A percentile compares a stretch with the other conserved stretches of the same genome.
Evolutionary conservation across 2,113 vertebrate species (phyloP).

Genomic region (Esox niger): DNA sequence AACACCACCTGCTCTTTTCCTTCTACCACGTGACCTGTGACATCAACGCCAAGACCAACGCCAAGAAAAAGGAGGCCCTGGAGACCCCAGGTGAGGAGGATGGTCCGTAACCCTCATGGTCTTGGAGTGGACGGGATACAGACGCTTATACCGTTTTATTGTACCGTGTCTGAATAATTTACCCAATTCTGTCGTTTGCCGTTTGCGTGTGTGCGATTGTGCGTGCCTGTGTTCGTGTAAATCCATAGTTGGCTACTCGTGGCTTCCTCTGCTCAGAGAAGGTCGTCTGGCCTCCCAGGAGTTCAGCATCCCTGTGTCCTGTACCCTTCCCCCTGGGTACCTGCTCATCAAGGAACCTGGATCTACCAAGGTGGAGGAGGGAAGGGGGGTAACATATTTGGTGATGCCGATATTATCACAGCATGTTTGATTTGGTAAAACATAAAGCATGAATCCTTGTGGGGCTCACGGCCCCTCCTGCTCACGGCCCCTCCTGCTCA

Average conservation of each 20-base stretch:
- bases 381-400: not conserved
- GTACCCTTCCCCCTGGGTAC: slow-evolving; percentile 84
- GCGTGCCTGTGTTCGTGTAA: slow-evolving; percentile 8
- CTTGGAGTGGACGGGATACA: too few relatives aligned
- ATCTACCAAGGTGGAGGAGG: slow-evolving; percentile 54
- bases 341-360: slow-evolving; percentile 84
- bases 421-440: not conserved
- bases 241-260: slow-evolving; percentile 87
- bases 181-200: too few relatives aligned
- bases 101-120: too few relatives aligned
- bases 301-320: slow-evolving; percentile 84
- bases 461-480: not conserved
- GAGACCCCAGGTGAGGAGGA: slow-evolving; percentile 84
- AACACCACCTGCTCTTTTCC: slow-evolving; percentile 96
- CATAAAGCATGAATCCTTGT: not conserved
- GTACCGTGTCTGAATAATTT: too few relatives aligned
- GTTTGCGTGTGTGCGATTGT: not conserved
- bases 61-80: slow-evolving; percentile 94
- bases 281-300: slow-evolving; percentile 88
- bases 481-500: not conserved
- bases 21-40: slow-evolving; percentile 98
- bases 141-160: too few relatives aligned
- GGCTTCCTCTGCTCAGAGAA: slow-evolving; percentile 89
- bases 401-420: not conserved
- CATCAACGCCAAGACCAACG: slow-evolving; percentile 95